A percentile compares a stretch with the other conserved stretches of the same genome.
phyloP scores from a whole-genome alignment of 2,888 invertebrate genomes.

The Teinopalpus imperialis region DNA sequence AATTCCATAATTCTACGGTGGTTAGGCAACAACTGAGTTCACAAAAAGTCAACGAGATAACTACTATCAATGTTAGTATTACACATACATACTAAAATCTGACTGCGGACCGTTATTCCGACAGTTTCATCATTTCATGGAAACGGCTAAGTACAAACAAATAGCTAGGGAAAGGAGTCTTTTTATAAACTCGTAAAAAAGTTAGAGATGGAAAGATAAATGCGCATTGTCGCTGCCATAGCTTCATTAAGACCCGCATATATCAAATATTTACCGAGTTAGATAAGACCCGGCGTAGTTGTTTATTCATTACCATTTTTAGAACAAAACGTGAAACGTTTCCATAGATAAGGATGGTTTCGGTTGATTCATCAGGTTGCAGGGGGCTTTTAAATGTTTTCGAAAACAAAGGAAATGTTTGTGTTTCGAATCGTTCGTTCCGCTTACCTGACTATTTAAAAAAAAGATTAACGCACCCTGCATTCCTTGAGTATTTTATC shows the following conservation, averaged over 20 bases:
- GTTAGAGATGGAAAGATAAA: constrained; percentile 48
- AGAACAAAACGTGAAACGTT: constrained; percentile 40
- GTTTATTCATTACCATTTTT: constrained; percentile 48
- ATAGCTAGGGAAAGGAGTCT: constrained; percentile 27
- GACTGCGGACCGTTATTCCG: constrained; percentile 38
- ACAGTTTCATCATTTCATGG: constrained; percentile 35
- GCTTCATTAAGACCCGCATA: constrained; percentile 61
- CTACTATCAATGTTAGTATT: constrained; percentile 44
- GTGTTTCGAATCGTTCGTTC: constrained; percentile 28
- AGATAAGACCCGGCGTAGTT: constrained; percentile 45
- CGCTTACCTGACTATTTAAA: constrained; percentile 26
- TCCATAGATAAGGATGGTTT: constrained; percentile 40
- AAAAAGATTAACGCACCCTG: constrained; percentile 24
- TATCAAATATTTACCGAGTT: constrained; percentile 60
- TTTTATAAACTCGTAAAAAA: constrained; percentile 41
- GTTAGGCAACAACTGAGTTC: constrained; percentile 36
- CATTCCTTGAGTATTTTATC: constrained; percentile 24
- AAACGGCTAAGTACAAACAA: constrained; percentile 27
- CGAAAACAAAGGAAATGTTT: constrained; percentile 34
- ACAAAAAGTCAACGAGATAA: constrained; percentile 44
- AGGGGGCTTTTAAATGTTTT: constrained; percentile 33
- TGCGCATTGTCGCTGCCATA: constrained; percentile 44
- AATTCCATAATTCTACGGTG: constrained; percentile 28
- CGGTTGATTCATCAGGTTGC: constrained; percentile 38
- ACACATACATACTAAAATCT: constrained; percentile 39